phyloP scores from a whole-genome alignment of 2,797 vertebrate species.

The Bradypodion pumilum region DNA sequence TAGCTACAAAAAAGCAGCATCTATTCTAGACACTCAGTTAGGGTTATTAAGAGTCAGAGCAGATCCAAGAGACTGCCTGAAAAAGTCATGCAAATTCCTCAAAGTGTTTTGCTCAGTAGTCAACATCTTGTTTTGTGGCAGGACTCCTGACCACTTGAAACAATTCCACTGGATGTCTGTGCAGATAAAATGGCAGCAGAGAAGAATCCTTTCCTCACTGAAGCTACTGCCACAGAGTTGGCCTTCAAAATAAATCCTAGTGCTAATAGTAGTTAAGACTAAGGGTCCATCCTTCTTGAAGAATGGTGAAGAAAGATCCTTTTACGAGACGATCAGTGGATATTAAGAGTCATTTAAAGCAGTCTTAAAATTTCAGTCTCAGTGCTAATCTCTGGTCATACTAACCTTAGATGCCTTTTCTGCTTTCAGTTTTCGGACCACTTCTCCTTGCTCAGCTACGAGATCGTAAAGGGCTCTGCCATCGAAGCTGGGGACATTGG shows the following conservation, averaged over 20 bases:
- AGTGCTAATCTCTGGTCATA: neutral
- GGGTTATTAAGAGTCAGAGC: no score
- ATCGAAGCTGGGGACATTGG: conserved; percentile 39
- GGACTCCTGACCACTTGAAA: no score
- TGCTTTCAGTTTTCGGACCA: conserved; percentile 87
- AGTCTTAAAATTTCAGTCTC: neutral
- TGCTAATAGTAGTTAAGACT: neutral
- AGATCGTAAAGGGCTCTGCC: conserved; percentile 74
- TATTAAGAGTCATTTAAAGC: neutral
- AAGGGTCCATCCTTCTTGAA: neutral
- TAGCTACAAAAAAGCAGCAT: no score
- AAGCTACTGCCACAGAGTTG: no score
- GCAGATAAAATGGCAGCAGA: no score
- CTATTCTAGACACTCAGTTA: no score
- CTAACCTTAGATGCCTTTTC: conserved; percentile 89
- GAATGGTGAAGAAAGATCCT: neutral
- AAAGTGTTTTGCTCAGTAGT: no score
- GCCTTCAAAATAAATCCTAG: neutral
- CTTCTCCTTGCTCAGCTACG: conserved; percentile 88
- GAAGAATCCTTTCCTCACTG: no score
- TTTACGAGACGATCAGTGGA: neutral
- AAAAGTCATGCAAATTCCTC: no score
- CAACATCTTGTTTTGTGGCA: no score
- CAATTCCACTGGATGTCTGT: no score
- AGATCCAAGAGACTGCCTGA: no score